These are phyloP conservation scores for Lota lota DNA, from an alignment of 2,113 vertebrate genomes.

Conservation along the genomic window DNA sequence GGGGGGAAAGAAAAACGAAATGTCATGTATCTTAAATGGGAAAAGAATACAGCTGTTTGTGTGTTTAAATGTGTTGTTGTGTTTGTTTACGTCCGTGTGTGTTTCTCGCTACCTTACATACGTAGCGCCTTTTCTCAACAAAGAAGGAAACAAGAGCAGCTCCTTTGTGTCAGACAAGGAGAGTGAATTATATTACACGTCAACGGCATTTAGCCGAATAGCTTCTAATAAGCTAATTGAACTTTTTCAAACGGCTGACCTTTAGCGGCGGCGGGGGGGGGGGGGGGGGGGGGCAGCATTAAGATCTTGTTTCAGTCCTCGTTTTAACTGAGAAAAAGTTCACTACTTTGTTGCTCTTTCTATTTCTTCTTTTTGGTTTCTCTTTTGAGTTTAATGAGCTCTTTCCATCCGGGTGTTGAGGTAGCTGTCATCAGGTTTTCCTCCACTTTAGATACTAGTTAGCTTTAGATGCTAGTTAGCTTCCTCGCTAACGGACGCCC, in stretches of 20 bases:
- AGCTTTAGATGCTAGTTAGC: slow-evolving; percentile 2
- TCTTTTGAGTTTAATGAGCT: slow-evolving; percentile 48
- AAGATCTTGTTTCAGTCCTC: slow-evolving; percentile 34
- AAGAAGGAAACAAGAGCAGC: too few species aligned
- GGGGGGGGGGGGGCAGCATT: too few species aligned
- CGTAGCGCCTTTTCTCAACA: too few species aligned
- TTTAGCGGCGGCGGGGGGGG: slow-evolving; percentile 2
- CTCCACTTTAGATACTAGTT: slow-evolving; percentile 37
- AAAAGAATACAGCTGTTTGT: too few species aligned
- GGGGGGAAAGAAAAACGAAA: too few species aligned
- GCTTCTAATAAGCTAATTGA: slow-evolving; percentile 74
- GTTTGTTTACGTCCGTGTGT: too few species aligned
- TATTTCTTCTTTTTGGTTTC: slow-evolving; percentile 33
- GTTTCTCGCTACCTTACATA: too few species aligned
- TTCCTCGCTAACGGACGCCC: slow-evolving; percentile 42
- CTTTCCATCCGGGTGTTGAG: slow-evolving; percentile 30
- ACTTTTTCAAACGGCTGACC: slow-evolving; percentile 64
- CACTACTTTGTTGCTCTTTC: slow-evolving; percentile 52
- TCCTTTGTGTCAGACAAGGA: not conserved
- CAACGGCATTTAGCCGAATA: slow-evolving; percentile 60
- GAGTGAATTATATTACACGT: slow-evolving; percentile 46
- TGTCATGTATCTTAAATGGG: too few species aligned
- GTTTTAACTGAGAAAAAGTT: slow-evolving; percentile 29
- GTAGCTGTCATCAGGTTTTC: slow-evolving; percentile 44
- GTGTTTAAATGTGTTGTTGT: too few species aligned